Base-by-base conservation (phyloP, 2,113 vertebrate genomes). In the Abramis brama region DNA sequence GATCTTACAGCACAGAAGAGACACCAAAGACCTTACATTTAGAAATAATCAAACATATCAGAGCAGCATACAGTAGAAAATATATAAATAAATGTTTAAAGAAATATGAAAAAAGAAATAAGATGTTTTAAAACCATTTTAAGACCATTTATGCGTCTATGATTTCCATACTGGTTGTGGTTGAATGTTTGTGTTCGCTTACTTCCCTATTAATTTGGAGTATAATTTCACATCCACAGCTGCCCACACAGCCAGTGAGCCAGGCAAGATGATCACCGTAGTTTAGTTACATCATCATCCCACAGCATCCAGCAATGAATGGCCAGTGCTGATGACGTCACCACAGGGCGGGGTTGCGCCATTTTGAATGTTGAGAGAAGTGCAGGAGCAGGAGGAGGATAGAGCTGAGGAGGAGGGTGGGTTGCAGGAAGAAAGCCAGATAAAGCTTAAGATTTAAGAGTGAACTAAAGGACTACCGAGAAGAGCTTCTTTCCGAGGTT, bases 281-380 rank as follows among this genome's bases (percentile, higher is more conserved):
- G 25, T 66, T 27, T 39, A 47, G 25, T 66, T 27, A 50, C 79
- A 21, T 82, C 79, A 82, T 66, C 25, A 52, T 2, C 62, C 62
- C n/a, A 43, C 43, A 64, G 79, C 79, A 50, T 12, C 79, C 43
- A 68, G 25, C 21, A 8, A 52, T 76, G 73, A 66, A 21, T 39
- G 86, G 25, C 83, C 82, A 73, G 33, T 57, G 62, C 21, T 70
- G 84, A 76, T 85, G 79, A 68, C 80, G 88, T 90, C 73, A 77
- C n/a, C 55, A 17, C 82, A 79, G 87, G 87, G 85, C 74, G 88
- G 82, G 88, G 87, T 33, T 88, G 89, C 89, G 89, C 91, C 91
- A 91, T 89, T 90, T 91, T 91, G 90, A 89, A 90, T 89, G 87
- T 91, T 64, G 82, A 83, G 79, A 66, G 86, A 79, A 88, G 85